A percentile compares a stretch with the other conserved stretches of the same genome.
Conservation (phyloP, 1,140 invertebrate genomes). For the Propsilocerus akamusi region DNA sequence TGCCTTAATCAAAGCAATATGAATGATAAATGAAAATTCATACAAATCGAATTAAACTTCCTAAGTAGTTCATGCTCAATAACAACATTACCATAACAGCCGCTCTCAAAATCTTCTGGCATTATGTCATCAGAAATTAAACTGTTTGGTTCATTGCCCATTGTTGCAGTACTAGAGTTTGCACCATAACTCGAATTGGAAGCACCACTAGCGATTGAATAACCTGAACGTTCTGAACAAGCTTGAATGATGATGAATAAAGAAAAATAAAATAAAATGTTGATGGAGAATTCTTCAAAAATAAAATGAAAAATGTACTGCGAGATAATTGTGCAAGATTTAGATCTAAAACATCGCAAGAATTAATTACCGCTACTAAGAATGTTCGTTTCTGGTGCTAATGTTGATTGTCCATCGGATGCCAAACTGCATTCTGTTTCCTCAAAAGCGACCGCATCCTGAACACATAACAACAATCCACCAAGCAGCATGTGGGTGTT, state of each 20-base stretch:
- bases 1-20: background rate
- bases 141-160: constrained; percentile 6
- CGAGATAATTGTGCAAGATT: too few species aligned
- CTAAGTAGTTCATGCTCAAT: background rate
- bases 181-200: constrained; percentile 15
- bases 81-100: background rate
- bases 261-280: constrained; percentile 1
- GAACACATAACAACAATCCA: constrained; percentile 57
- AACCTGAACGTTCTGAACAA: constrained; percentile 21
- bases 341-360: too few species aligned
- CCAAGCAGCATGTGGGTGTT: constrained; percentile 83
- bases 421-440: constrained; percentile 33
- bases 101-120: background rate
- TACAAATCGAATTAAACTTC: background rate
- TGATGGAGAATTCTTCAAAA: constrained; percentile 6
- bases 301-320: too few species aligned
- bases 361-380: constrained; percentile 49
- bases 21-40: background rate
- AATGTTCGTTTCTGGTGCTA: constrained; percentile 41
- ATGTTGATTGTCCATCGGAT: constrained; percentile 12
- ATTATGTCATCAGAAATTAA: background rate
- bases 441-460: constrained; percentile 64
- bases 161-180: constrained; percentile 13
- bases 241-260: constrained; percentile 10
- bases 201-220: constrained; percentile 14